These are phyloP conservation scores for Patella depressa DNA, from an alignment of 2,888 invertebrate species.

Conservation along the genomic window DNA sequence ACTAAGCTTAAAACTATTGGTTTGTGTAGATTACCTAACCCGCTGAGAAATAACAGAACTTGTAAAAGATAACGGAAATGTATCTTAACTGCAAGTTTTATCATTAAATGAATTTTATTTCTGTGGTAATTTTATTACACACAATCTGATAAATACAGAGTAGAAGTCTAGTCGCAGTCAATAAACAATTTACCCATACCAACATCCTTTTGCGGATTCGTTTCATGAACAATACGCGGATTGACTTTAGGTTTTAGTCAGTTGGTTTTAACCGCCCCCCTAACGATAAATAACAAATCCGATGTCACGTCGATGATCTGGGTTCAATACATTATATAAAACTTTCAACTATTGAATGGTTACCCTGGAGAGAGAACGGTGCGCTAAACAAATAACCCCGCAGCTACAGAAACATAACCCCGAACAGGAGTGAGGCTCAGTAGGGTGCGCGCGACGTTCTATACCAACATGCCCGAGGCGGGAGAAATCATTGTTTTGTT, in stretches of 20 bases:
- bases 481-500: background rate
- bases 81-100: too few species aligned
- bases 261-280: background rate
- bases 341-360: background rate
- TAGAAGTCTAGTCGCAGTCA: too few species aligned
- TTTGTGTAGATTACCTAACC: too few species aligned
- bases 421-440: background rate
- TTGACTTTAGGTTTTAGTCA: background rate
- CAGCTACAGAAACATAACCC: slow-evolving; percentile 1
- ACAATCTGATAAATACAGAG: too few species aligned
- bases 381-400: background rate
- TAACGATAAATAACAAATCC: slow-evolving; percentile 7
- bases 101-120: too few species aligned
- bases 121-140: too few species aligned
- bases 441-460: slow-evolving; percentile 1
- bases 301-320: slow-evolving; percentile 4
- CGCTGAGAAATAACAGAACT: too few species aligned
- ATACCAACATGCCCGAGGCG: background rate
- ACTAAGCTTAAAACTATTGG: too few species aligned
- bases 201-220: background rate
- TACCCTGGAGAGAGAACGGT: background rate
- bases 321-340: background rate
- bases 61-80: too few species aligned
- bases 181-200: too few species aligned
- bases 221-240: background rate